phyloP scores from a whole-genome alignment of 2,888 invertebrate species.

The Drosophila pseudotalamancana region DNA sequence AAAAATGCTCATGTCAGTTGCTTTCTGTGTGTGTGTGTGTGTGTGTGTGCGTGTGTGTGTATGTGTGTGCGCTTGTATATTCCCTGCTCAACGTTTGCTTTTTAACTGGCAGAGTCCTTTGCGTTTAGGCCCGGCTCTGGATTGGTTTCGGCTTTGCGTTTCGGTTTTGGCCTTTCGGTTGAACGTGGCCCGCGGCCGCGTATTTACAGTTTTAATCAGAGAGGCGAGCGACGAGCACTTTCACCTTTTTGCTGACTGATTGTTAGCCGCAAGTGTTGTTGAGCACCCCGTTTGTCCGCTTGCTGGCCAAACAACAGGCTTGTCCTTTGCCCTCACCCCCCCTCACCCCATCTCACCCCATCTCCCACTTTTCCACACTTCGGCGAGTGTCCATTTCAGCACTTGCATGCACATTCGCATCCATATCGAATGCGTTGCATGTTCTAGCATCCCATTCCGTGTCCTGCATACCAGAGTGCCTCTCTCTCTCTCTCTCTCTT shows the following conservation, averaged over 20 bases:
- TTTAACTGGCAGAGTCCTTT: constrained; percentile 34
- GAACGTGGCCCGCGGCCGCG: background rate
- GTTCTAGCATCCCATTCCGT: constrained; percentile 42
- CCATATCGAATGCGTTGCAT: constrained; percentile 54
- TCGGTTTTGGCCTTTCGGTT: constrained; percentile 13
- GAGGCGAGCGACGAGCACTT: constrained; percentile 34
- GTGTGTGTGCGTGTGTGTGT: background rate
- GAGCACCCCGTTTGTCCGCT: constrained; percentile 12
- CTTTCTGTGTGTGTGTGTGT: constrained; percentile 11
- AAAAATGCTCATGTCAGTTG: constrained; percentile 60
- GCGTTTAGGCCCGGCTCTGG: constrained; percentile 13
- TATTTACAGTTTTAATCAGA: constrained; percentile 56
- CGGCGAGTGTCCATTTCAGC: constrained; percentile 14
- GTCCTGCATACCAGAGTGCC: constrained; percentile 39
- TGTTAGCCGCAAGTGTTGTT: constrained; percentile 16
- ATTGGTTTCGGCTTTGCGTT: constrained; percentile 30
- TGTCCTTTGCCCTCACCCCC: no score
- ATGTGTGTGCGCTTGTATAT: constrained; percentile 8
- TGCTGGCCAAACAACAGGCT: constrained; percentile 22
- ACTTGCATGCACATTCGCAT: constrained; percentile 19
- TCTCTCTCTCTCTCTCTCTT: background rate
- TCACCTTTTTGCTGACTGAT: constrained; percentile 45
- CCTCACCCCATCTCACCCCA: no score
- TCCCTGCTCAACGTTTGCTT: constrained; percentile 30
- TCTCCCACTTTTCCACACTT: no score